Conservation (phyloP, 2,113 vertebrate species). For the Sinocyclocheilus anophthalmus region DNA sequence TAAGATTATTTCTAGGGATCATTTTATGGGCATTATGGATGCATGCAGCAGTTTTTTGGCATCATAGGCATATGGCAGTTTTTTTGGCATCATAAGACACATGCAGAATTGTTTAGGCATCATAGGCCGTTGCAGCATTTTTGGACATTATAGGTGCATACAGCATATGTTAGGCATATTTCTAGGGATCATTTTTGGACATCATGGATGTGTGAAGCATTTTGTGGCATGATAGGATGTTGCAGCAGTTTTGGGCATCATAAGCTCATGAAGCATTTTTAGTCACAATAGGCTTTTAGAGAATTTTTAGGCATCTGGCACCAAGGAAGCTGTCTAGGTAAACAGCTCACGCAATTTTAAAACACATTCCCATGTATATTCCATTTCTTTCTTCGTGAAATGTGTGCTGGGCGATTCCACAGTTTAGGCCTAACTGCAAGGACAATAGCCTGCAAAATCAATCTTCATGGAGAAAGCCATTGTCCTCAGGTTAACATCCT, state of each 20-base stretch:
- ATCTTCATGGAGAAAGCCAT: too few species aligned
- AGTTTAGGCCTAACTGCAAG: too few species aligned
- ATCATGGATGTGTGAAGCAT: neutral
- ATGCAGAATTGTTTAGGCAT: neutral
- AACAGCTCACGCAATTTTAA: neutral
- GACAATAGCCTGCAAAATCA: too few species aligned
- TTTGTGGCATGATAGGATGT: too few species aligned
- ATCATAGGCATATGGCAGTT: neutral
- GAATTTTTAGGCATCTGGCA: neutral
- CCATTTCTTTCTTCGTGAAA: constrained; percentile 20
- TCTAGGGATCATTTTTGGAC: neutral
- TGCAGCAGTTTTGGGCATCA: neutral
- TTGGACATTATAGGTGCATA: neutral
- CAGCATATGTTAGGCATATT: neutral
- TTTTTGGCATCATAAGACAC: neutral
- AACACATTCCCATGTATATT: neutral
- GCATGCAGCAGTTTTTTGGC: too few species aligned
- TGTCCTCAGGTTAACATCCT: too few species aligned
- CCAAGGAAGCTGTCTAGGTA: neutral
- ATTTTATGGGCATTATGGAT: neutral
- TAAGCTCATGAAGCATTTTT: neutral
- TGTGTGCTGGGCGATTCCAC: too few species aligned
- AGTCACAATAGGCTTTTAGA: neutral
- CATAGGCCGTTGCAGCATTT: neutral
- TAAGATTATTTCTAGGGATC: neutral